Evolutionary conservation across 2,888 invertebrate species (phyloP), one percentile per base, ranked within the genome.

Genomic region (Arrhopalites spinosus): DNA sequence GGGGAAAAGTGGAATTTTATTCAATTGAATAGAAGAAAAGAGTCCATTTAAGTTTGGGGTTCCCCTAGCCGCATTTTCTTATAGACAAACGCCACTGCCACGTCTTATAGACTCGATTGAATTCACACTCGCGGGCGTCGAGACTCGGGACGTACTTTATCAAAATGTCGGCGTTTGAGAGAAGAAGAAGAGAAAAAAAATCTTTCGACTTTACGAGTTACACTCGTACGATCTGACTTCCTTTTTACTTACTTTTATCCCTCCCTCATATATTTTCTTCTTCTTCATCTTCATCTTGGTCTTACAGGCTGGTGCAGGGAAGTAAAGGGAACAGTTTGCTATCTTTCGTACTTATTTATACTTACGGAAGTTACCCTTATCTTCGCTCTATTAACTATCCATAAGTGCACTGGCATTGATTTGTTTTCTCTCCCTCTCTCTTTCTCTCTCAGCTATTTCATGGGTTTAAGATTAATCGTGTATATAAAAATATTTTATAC

Each of bases 1-100:
- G 74, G 74, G 67, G 79, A 77, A 77, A 79, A 79, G 79, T 79
- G 79, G 79, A 79, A 75, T 79, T 79, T 79, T 79, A 79, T 79
- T 78, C 78, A 78, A 78, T 77, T 73, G 73, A 75, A 75, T 77
- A 45, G 53, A 64, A 45, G 53, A 53, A 70, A 74, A 72, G 77
- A 77, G 77, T 77, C 77, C 72, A 77, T 77, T 77, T 77, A 75
- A 72, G 47, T 53, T n/a, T 56, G 61, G 23, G 61, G 64, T 75
- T 74, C 70, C 61, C 72, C 71, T 67, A 43, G 45, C 72, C 59
- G 27, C 72, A 61, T 66, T 36, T 70, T 56, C 70, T 59, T 70
- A 36, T 36, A 59, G 30, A 36, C 30, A 56, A 70, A 56, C 61
- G 27, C 56, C 69, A 47, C 53, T 53, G 23, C 59, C 2, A 59